These are phyloP conservation scores for Timema podura DNA, from an alignment of 2,888 invertebrate genomes.

Conservation along the genomic window DNA sequence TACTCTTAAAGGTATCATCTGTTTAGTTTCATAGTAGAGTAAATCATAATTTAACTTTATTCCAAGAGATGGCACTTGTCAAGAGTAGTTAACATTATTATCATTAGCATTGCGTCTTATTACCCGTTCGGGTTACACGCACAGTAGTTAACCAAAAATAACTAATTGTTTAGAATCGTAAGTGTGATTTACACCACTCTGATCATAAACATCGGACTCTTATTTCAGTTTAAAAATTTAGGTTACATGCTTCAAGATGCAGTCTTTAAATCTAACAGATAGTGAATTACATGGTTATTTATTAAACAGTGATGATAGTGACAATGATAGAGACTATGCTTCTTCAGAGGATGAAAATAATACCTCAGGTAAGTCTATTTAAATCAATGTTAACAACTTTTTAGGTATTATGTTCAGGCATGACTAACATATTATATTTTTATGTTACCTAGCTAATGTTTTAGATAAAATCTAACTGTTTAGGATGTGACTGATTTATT, in stretches of 20 bases:
- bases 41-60: neutral
- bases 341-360: neutral
- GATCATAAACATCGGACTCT: neutral
- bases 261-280: neutral
- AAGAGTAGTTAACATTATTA: neutral
- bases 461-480: neutral
- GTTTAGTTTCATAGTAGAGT: conserved; percentile 3
- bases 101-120: too few species aligned
- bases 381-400: neutral
- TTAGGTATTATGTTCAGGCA: too few species aligned
- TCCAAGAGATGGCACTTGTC: neutral
- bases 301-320: conserved; percentile 1
- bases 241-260: neutral
- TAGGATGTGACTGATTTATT: neutral
- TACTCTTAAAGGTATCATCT: neutral
- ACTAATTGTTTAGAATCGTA: conserved; percentile 3
- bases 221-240: neutral
- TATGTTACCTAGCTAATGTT: neutral
- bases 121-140: too few species aligned
- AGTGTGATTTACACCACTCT: conserved; percentile 12
- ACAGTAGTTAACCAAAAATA: too few species aligned
- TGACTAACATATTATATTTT: neutral
- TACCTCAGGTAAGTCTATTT: neutral
- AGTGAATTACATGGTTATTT: neutral
- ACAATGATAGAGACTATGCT: neutral